A percentile compares a stretch with the other conserved stretches of the same genome.
phyloP scores from a whole-genome alignment of 2,113 vertebrate genomes.

The Puma concolor region DNA sequence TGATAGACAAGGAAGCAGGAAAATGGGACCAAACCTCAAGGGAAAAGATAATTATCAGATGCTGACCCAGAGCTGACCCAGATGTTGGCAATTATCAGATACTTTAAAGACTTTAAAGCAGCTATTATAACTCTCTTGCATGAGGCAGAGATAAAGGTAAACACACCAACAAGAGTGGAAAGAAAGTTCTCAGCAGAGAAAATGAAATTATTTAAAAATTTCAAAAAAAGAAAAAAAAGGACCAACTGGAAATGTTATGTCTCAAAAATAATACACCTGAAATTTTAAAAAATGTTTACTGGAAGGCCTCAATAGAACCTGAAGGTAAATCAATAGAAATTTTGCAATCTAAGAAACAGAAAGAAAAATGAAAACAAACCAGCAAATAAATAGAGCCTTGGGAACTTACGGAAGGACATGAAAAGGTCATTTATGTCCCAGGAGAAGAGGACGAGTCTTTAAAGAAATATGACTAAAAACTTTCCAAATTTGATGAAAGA shows the following conservation, averaged over 20 bases:
- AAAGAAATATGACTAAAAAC: constrained; percentile 22
- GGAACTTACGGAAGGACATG: not conserved
- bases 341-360: not conserved
- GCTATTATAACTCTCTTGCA: not conserved
- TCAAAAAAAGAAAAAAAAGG: not conserved
- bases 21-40: not conserved
- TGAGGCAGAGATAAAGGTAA: not conserved
- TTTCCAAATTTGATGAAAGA: not conserved
- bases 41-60: not conserved
- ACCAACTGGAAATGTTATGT: not conserved
- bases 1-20: not conserved
- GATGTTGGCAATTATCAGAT: not conserved
- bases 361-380: not conserved
- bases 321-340: not conserved
- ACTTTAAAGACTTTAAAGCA: not conserved
- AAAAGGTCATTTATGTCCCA: not conserved
- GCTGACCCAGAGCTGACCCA: not conserved
- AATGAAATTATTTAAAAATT: not conserved
- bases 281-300: not conserved
- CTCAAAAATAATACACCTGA: not conserved
- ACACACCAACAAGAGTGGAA: not conserved
- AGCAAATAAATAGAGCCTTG: not conserved
- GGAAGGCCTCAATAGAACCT: not conserved
- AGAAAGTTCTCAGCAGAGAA: not conserved
- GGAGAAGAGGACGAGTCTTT: not conserved